These are phyloP conservation scores for Boloria selene DNA, from an alignment of 2,888 invertebrate genomes.

Conservation along the genomic window DNA sequence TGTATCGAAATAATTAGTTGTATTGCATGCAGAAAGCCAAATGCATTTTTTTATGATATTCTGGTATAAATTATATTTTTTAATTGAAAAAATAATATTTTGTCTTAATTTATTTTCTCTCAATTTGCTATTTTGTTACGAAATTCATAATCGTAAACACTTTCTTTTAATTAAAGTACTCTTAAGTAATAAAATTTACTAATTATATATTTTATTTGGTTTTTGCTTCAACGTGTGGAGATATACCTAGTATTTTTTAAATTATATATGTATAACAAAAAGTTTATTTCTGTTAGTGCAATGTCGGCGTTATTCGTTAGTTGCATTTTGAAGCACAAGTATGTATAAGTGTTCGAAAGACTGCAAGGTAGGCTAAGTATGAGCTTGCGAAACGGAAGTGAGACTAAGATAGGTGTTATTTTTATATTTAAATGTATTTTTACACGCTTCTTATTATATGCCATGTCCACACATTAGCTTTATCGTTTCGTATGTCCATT, in stretches of 20 bases:
- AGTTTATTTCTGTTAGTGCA: background rate
- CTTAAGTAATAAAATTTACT: too few relatives aligned
- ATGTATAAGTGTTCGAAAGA: conserved; percentile 37
- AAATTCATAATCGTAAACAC: too few relatives aligned
- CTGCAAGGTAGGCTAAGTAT: conserved; percentile 38
- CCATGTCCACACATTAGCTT: conserved; percentile 36
- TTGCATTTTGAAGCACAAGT: conserved; percentile 31
- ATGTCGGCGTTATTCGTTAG: conserved; percentile 14
- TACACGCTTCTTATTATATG: conserved; percentile 46
- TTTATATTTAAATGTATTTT: conserved; percentile 48
- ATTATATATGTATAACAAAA: background rate
- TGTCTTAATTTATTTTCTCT: too few relatives aligned
- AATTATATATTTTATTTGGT: too few relatives aligned
- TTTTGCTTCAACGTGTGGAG: conserved; percentile 4
- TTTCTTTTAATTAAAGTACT: too few relatives aligned
- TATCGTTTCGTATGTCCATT: conserved; percentile 10
- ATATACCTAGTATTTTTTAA: background rate
- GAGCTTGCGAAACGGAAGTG: conserved; percentile 55
- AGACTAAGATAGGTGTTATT: conserved; percentile 57
- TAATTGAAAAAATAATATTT: too few relatives aligned
- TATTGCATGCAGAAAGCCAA: too few relatives aligned
- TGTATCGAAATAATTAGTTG: background rate
- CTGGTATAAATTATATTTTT: too few relatives aligned
- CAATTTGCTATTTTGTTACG: too few relatives aligned
- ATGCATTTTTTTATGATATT: too few relatives aligned